These are phyloP conservation scores for Drosophila sechellia DNA, from an alignment of 1,140 invertebrate genomes.

Conservation along the genomic window DNA sequence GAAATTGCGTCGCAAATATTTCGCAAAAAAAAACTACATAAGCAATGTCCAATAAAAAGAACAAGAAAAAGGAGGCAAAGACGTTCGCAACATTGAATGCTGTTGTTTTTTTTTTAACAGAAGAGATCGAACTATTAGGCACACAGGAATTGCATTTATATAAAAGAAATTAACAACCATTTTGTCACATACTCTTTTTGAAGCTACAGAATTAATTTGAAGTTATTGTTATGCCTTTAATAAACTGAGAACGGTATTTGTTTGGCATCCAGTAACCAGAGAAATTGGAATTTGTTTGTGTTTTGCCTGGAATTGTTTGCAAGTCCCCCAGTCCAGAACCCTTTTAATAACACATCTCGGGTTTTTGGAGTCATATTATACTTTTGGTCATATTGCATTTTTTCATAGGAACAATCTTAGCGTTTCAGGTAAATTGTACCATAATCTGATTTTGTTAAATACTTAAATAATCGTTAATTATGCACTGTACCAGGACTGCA, in stretches of 20 bases:
- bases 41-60: slow-evolving; percentile 29
- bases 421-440: no score
- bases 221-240: neutral
- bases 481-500: slow-evolving; percentile 2
- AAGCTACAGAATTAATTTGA: neutral
- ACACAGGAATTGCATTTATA: neutral
- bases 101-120: slow-evolving; percentile 31
- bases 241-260: neutral
- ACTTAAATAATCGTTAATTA: neutral
- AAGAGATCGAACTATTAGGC: slow-evolving; percentile 9
- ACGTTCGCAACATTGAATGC: slow-evolving; percentile 35
- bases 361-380: no score
- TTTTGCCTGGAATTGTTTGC: neutral
- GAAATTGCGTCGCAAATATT: slow-evolving; percentile 76
- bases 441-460: no score
- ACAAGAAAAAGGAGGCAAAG: slow-evolving; percentile 17
- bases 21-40: slow-evolving; percentile 20
- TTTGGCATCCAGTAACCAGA: neutral
- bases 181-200: neutral
- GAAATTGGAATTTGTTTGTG: neutral
- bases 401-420: no score
- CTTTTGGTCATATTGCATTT: no score
- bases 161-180: no score
- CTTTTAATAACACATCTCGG: neutral
- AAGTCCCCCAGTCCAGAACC: neutral